phyloP scores from a whole-genome alignment of 2,113 vertebrate genomes.

The Tenrec ecaudatus region DNA sequence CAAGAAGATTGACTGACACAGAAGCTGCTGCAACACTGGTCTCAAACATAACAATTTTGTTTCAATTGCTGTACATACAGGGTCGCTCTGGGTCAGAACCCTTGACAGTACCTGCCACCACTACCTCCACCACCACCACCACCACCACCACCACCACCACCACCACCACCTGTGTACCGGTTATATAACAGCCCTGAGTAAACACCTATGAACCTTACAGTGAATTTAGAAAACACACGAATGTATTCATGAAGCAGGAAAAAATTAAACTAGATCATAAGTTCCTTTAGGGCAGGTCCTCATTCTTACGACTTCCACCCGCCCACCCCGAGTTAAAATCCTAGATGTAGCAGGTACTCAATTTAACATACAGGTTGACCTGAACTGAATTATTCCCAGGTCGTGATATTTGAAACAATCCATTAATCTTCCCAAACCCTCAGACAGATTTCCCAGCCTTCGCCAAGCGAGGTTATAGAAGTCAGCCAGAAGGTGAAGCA shows the following conservation, averaged over 20 bases:
- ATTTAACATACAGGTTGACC: background rate
- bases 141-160: too few relatives aligned
- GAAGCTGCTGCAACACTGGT: too few relatives aligned
- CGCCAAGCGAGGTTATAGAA: conserved; percentile 60
- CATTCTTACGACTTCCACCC: too few relatives aligned
- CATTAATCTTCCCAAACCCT: conserved; percentile 62
- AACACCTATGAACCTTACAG: background rate
- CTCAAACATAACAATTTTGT: too few relatives aligned
- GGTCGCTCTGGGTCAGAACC: too few relatives aligned
- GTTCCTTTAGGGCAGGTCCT: background rate
- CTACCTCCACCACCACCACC: too few relatives aligned
- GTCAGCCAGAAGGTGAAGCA: conserved; percentile 69
- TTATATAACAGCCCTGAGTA: background rate
- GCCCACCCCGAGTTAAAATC: background rate
- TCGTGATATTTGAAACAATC: conserved; percentile 62
- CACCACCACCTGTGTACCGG: background rate
- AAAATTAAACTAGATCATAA: background rate
- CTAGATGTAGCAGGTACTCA: background rate
- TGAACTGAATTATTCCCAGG: background rate
- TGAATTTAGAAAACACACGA: background rate
- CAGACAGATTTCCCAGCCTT: background rate
- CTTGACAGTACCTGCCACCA: too few relatives aligned
- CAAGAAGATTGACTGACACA: too few relatives aligned
- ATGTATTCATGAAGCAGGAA: background rate
- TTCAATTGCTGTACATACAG: too few relatives aligned